These are phyloP conservation scores for Drosophila sproati DNA, from an alignment of 1,140 invertebrate genomes.

Conservation along the genomic window DNA sequence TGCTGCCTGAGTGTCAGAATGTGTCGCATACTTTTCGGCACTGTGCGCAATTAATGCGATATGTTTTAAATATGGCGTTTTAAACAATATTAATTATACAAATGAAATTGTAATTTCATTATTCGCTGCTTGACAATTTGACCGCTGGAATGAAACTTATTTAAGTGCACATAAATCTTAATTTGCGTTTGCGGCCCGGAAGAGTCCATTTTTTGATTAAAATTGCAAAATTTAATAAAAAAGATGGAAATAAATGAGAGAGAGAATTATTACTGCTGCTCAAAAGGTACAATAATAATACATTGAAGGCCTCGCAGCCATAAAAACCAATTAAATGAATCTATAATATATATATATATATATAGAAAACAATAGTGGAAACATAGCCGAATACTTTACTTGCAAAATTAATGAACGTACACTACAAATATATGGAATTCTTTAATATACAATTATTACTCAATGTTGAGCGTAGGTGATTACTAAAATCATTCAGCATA, in stretches of 20 bases:
- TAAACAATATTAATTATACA: conserved; percentile 46
- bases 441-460: too few relatives aligned
- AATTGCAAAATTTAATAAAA: conserved; percentile 19
- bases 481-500: too few relatives aligned
- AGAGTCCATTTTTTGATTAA: conserved; percentile 6
- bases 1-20: conserved; percentile 31
- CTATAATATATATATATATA: conserved; percentile 7
- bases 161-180: conserved; percentile 63
- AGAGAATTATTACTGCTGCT: not conserved
- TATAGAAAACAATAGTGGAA: too few relatives aligned
- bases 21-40: conserved; percentile 36
- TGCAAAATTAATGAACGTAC: too few relatives aligned
- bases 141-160: conserved; percentile 56
- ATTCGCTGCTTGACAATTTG: conserved; percentile 50
- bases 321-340: not conserved
- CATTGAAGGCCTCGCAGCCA: not conserved
- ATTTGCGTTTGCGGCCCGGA: conserved; percentile 40
- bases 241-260: not conserved
- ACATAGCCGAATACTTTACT: too few relatives aligned
- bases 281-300: not conserved
- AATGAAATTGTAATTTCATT: conserved; percentile 61
- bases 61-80: conserved; percentile 53
- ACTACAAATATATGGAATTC: too few relatives aligned
- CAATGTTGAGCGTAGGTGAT: too few relatives aligned
- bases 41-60: conserved; percentile 46